These are phyloP conservation scores for Mermis nigrescens DNA, from an alignment of 2,888 invertebrate genomes.

Conservation along the genomic window DNA sequence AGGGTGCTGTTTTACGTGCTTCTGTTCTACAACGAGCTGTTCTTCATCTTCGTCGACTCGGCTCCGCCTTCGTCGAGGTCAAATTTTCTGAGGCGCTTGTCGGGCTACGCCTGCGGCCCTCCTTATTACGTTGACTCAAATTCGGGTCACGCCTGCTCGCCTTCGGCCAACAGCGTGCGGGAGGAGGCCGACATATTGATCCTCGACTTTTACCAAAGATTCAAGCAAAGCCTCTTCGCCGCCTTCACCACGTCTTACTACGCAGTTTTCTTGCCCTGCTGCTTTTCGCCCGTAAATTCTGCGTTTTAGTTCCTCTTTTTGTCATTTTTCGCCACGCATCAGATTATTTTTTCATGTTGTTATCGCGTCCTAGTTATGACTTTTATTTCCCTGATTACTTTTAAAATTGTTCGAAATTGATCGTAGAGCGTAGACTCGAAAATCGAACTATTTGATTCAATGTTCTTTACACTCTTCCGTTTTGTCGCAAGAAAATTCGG, in stretches of 20 bases:
- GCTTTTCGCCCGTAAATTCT: conserved; percentile 68
- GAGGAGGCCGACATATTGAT: conserved; percentile 65
- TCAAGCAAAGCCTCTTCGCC: conserved; percentile 68
- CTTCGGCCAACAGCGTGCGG: conserved; percentile 39
- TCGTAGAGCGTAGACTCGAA: too few relatives aligned
- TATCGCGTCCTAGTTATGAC: too few relatives aligned
- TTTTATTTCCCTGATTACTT: too few relatives aligned
- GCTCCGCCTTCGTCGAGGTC: too few relatives aligned
- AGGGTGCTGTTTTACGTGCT: conserved; percentile 32
- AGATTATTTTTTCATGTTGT: too few relatives aligned
- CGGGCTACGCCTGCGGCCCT: background rate
- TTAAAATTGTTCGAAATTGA: too few relatives aligned
- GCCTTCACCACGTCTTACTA: conserved; percentile 69
- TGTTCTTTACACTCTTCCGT: too few relatives aligned
- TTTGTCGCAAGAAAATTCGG: too few relatives aligned
- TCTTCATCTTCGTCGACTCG: conserved; percentile 1
- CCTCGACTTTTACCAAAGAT: conserved; percentile 65
- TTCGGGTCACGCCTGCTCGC: conserved; percentile 33
- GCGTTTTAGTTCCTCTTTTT: too few relatives aligned
- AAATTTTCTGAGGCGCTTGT: background rate
- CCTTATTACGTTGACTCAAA: conserved; percentile 5
- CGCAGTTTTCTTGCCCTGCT: conserved; percentile 66
- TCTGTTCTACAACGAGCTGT: conserved; percentile 17
- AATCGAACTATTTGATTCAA: too few relatives aligned
- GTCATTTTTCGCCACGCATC: too few relatives aligned